These are phyloP conservation scores for Cryptotermes secundus DNA, from an alignment of 1,140 invertebrate species.

Conservation along the genomic window DNA sequence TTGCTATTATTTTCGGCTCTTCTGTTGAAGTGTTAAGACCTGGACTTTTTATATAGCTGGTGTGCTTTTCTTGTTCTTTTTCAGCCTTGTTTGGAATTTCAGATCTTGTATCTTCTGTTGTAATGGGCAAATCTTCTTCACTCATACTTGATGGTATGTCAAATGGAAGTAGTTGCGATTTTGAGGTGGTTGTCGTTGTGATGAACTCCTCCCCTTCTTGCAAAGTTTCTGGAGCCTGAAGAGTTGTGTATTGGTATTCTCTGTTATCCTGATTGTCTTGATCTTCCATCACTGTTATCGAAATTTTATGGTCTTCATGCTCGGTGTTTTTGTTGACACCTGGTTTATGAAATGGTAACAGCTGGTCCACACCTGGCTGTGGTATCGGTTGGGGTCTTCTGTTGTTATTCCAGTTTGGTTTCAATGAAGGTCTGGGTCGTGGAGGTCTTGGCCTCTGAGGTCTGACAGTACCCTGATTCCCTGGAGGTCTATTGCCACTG, in stretches of 20 bases:
- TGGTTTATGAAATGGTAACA: background rate
- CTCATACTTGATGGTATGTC: background rate
- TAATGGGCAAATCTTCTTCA: background rate
- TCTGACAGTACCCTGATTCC: background rate
- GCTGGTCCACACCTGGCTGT: background rate
- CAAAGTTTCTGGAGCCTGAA: background rate
- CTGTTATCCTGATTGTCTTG: background rate
- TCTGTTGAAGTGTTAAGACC: background rate
- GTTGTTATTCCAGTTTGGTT: background rate
- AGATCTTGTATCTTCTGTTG: background rate
- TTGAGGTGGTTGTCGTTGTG: background rate
- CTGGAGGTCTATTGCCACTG: background rate
- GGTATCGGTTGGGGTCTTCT: background rate
- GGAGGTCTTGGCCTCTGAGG: background rate
- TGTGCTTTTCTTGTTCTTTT: background rate
- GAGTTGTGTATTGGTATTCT: background rate
- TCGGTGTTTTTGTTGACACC: background rate
- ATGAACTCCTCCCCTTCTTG: background rate
- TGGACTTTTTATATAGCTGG: background rate
- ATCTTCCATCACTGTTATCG: background rate
- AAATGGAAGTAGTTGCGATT: background rate
- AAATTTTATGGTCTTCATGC: background rate
- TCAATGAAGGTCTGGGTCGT: background rate
- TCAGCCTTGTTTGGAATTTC: background rate
- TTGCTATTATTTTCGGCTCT: constrained; percentile 1